Conservation (phyloP, 2,888 invertebrate genomes). For the Xestia ashworthii region DNA sequence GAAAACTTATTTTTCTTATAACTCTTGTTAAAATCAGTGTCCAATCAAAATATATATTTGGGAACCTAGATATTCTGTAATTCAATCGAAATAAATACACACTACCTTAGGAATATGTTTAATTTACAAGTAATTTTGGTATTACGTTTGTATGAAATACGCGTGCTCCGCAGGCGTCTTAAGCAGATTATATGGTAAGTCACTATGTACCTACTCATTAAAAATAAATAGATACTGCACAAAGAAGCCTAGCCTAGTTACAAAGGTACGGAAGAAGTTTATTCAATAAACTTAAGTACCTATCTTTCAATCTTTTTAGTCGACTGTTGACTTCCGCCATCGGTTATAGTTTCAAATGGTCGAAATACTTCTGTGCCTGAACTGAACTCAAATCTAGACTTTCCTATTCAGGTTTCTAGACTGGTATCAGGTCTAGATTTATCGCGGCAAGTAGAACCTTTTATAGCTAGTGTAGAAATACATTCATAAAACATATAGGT, state of each 20-base stretch:
- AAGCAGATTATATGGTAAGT: background rate
- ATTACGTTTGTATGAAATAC: too few species aligned
- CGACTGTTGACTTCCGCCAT: background rate
- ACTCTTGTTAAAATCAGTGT: too few species aligned
- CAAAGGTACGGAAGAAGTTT: background rate
- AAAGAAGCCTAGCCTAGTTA: background rate
- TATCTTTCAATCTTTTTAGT: background rate
- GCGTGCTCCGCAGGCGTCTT: too few species aligned
- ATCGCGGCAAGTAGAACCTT: background rate
- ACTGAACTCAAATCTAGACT: background rate
- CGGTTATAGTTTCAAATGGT: background rate
- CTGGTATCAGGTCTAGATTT: background rate
- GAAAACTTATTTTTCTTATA: too few species aligned
- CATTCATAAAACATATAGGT: conserved; percentile 19
- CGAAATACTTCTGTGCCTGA: background rate
- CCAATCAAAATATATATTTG: too few species aligned
- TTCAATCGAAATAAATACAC: too few species aligned
- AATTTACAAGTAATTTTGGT: too few species aligned
- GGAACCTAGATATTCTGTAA: too few species aligned
- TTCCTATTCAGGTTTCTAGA: background rate
- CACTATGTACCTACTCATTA: background rate
- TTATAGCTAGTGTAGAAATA: conserved; percentile 2
- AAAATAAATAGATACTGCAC: background rate
- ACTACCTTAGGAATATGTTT: too few species aligned
- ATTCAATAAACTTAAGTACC: background rate